Evolutionary conservation across 2,888 invertebrate genomes (phyloP).

Genomic region (Eupeodes latifasciatus): DNA sequence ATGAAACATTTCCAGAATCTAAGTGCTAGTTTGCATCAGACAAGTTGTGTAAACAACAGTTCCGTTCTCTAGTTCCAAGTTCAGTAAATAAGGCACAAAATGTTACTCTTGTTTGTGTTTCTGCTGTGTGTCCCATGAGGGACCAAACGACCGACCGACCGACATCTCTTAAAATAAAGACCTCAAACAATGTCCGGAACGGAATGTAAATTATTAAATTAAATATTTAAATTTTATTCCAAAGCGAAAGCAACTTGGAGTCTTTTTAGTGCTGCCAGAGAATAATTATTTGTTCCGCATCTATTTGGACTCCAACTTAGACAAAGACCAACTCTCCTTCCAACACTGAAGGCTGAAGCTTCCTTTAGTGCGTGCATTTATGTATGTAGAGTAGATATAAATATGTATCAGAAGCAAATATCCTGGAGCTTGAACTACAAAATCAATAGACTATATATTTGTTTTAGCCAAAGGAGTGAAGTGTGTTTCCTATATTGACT

Average conservation of each 20-base stretch:
- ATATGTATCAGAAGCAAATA: conserved; percentile 61
- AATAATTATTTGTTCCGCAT: conserved; percentile 73
- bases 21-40: conserved; percentile 37
- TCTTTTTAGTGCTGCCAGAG: conserved; percentile 62
- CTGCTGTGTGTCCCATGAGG: conserved; percentile 36
- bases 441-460: conserved; percentile 68
- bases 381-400: not conserved
- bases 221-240: conserved; percentile 75
- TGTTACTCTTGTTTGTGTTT: conserved; percentile 63
- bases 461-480: conserved; percentile 14
- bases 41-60: conserved; percentile 28
- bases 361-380: conserved; percentile 46
- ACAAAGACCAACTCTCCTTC: conserved; percentile 47
- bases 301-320: conserved; percentile 57
- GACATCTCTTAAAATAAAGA: conserved; percentile 51
- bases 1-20: not conserved
- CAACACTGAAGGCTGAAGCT: not conserved
- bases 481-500: conserved; percentile 50
- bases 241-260: conserved; percentile 55
- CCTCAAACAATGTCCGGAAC: conserved; percentile 39
- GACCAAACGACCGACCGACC: conserved; percentile 12
- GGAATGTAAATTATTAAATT: conserved; percentile 75
- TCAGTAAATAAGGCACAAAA: conserved; percentile 60
- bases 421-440: conserved; percentile 41
- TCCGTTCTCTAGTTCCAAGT: conserved; percentile 16